A percentile compares a stretch with the other conserved stretches of the same genome.
Evolutionary conservation across 2,797 vertebrate species (phyloP).

Genomic region (Lacerta agilis): DNA sequence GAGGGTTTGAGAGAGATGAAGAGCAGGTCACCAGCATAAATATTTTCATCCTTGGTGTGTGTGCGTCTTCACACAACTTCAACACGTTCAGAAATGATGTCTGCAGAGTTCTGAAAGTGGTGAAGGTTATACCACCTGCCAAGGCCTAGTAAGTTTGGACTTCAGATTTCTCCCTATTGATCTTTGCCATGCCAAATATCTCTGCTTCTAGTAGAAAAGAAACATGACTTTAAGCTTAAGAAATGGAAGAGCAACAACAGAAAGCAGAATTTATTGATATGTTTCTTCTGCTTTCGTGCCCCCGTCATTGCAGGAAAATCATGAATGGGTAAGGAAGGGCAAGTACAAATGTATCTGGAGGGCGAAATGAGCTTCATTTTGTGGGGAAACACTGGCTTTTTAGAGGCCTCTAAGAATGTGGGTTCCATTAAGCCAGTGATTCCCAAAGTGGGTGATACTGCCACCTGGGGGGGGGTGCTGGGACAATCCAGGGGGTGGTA

Average conservation of each 20-base stretch:
- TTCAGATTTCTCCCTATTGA: background rate
- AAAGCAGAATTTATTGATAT: constrained; percentile 5
- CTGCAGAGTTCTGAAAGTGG: background rate
- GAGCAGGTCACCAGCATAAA: background rate
- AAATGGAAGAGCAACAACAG: background rate
- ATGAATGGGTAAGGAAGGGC: background rate
- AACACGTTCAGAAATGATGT: background rate
- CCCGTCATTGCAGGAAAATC: background rate
- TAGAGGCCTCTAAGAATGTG: background rate
- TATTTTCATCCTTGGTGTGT: background rate
- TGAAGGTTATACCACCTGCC: background rate
- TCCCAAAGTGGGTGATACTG: no score
- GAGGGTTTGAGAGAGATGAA: background rate
- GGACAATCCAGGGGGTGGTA: no score
- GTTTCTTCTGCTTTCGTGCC: background rate
- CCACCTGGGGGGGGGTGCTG: no score
- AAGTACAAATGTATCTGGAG: background rate
- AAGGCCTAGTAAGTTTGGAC: background rate
- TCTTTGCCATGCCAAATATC: background rate
- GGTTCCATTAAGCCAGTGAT: background rate
- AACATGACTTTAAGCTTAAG: background rate
- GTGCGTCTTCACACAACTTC: background rate
- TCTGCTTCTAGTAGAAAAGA: background rate
- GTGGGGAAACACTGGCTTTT: background rate
- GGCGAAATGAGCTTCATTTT: background rate